A percentile compares a stretch with the other conserved stretches of the same genome.
Conservation (phyloP, 2,888 invertebrate genomes). For the Heliconius charithonia region DNA sequence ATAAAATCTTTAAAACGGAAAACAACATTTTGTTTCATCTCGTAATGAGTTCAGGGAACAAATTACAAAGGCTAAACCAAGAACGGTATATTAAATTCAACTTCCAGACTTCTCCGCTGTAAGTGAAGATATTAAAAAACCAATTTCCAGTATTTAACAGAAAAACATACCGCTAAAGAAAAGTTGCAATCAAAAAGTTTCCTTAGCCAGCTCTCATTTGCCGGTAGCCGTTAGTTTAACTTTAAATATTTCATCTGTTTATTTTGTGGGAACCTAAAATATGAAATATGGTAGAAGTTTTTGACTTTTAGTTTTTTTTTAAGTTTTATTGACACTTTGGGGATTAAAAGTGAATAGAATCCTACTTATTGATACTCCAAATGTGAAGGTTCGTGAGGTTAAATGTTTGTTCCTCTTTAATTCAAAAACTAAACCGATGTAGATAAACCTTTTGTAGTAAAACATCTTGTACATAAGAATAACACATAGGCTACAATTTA, state of each 20-base stretch:
- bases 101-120: slow-evolving; percentile 14
- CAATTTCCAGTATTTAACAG: slow-evolving; percentile 27
- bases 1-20: neutral
- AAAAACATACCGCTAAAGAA: slow-evolving; percentile 25
- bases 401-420: neutral
- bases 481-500: neutral
- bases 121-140: slow-evolving; percentile 30
- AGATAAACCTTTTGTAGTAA: neutral
- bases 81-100: slow-evolving; percentile 19
- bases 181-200: slow-evolving; percentile 25
- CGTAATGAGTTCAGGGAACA: slow-evolving; percentile 1
- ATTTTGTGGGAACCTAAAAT: slow-evolving; percentile 17
- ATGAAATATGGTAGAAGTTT: slow-evolving; percentile 12
- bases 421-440: neutral
- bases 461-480: neutral
- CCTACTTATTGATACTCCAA: neutral
- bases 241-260: slow-evolving; percentile 28
- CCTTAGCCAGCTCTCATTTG: slow-evolving; percentile 18
- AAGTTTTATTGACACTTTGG: neutral
- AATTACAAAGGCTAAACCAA: slow-evolving; percentile 16
- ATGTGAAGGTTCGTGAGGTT: neutral
- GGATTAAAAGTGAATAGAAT: neutral
- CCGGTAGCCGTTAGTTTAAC: slow-evolving; percentile 21
- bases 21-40: neutral
- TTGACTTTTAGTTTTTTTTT: neutral